Base-by-base conservation (phyloP, 2,113 vertebrate genomes). In the Tor tambroides region DNA sequence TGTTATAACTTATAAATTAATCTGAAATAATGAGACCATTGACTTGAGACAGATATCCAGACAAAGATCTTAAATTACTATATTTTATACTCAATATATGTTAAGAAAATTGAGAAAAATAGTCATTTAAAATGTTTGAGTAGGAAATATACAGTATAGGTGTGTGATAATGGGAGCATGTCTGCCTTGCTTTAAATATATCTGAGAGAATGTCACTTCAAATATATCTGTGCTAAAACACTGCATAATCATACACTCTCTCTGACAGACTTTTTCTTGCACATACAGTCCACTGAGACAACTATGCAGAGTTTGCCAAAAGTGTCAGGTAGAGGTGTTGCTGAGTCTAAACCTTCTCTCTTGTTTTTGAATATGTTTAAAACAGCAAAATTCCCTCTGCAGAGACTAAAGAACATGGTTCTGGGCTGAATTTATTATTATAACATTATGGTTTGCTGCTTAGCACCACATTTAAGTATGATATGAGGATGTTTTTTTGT, bases 171-270 rank as follows among this genome's bases (percentile, higher is more conserved):
- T 67, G 61, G 41, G 0, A 61, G 26, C 82, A 77, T 11, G n/a
- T 71, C 59, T 84, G 32, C 14, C 76, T 72, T 17, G 35, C 21
- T 87, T 87, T 87, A 89, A 86, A 90, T 89, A 89, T 90, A 90
- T 49, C 63, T 71, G 71, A 78, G 74, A 80, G 65, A 61, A 59
- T 59, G 19, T 21, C 51, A 54, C 51, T 54, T 54, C 5, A 54
- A 54, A 54, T 54, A 54, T 54, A 54, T 86, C 87, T 83, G 43
- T 59, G 38, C 17, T 69, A 56, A 51, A 71, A 32, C 80, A 51
- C 26, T 69, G 41, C 15, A 83, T 30, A 23, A 75, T 30, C 23
- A 49, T 32, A 38, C 43, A 83, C 41, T 80, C 11, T 26, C 30
- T 76, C 11, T 26, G 67, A 80, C 30, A 46, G 11, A 51, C 76